These are phyloP conservation scores for Belgica antarctica DNA, from an alignment of 2,888 invertebrate genomes.

Conservation along the genomic window DNA sequence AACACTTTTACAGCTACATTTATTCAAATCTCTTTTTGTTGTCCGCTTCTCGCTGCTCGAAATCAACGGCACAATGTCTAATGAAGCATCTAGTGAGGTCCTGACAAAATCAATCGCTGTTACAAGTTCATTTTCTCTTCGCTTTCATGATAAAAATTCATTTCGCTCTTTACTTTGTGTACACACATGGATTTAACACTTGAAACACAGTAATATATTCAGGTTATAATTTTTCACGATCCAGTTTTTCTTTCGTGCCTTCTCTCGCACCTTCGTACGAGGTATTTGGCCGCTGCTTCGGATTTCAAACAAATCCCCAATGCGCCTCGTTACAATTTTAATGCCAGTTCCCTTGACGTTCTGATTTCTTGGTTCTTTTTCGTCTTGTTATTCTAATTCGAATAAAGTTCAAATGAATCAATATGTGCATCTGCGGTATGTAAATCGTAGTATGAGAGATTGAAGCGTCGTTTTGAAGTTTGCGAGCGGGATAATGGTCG, in stretches of 20 bases:
- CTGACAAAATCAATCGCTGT: constrained; percentile 17
- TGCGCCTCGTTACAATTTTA: constrained; percentile 38
- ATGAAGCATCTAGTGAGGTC: constrained; percentile 23
- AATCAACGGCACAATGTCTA: not conserved
- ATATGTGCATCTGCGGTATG: constrained; percentile 38
- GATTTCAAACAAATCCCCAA: constrained; percentile 6
- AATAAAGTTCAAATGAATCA: constrained; percentile 33
- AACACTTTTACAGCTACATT: constrained; percentile 13
- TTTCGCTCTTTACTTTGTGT: not conserved
- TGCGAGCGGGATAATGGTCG: constrained; percentile 10
- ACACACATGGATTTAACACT: constrained; percentile 33
- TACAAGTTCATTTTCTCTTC: constrained; percentile 23
- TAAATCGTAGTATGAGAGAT: constrained; percentile 38
- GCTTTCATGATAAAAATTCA: not conserved
- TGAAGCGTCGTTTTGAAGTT: not conserved
- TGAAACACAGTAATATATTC: constrained; percentile 43
- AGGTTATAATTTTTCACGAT: constrained; percentile 37
- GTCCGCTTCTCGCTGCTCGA: constrained; percentile 8
- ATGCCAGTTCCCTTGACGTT: constrained; percentile 34
- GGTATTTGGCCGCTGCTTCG: not conserved
- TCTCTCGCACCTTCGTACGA: constrained; percentile 11
- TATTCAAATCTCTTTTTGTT: constrained; percentile 25
- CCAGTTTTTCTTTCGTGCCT: constrained; percentile 33
- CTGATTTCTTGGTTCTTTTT: constrained; percentile 13
- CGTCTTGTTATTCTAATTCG: constrained; percentile 5